Evolutionary conservation across 2,113 vertebrate genomes (phyloP).

Genomic region (Tetraodon nigroviridis): DNA sequence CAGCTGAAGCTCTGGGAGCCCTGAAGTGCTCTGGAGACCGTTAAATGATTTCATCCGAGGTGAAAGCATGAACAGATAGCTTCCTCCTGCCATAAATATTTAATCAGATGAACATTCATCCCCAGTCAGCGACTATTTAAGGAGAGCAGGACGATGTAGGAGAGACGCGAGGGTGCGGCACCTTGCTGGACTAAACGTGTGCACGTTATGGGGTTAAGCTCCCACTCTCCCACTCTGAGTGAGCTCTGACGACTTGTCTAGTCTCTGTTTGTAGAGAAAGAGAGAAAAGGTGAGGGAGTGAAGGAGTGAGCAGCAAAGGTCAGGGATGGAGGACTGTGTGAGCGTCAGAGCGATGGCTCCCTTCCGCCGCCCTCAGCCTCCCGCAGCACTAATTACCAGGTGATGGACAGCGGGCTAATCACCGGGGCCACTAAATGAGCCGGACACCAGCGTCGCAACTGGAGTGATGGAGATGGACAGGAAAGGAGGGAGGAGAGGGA

Average conservation of each 20-base stretch:
- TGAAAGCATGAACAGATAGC: slow-evolving; percentile 37
- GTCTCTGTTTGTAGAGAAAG: not conserved
- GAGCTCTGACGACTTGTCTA: too few species aligned
- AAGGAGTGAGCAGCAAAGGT: slow-evolving; percentile 11
- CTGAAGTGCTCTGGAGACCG: slow-evolving; percentile 8
- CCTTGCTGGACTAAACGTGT: not conserved
- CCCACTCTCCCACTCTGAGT: not conserved
- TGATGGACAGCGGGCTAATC: slow-evolving; percentile 70
- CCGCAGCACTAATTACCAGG: slow-evolving; percentile 65
- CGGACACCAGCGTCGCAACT: slow-evolving; percentile 18
- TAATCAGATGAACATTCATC: slow-evolving; percentile 62
- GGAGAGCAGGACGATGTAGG: slow-evolving; percentile 28
- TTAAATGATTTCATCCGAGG: slow-evolving; percentile 41
- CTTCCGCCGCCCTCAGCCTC: slow-evolving; percentile 52
- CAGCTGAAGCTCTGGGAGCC: slow-evolving; percentile 9
- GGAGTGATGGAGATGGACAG: slow-evolving; percentile 43
- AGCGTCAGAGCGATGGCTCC: slow-evolving; percentile 43
- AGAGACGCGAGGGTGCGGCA: slow-evolving; percentile 9
- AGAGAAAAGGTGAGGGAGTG: not conserved
- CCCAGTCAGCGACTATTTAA: slow-evolving; percentile 63
- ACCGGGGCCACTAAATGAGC: slow-evolving; percentile 56
- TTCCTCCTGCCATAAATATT: slow-evolving; percentile 67
- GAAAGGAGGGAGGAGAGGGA: not conserved
- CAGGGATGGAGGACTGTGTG: slow-evolving; percentile 25
- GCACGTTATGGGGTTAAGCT: not conserved